These are phyloP conservation scores for Agriopis aurantiaria DNA, from an alignment of 2,888 invertebrate species.

Conservation along the genomic window DNA sequence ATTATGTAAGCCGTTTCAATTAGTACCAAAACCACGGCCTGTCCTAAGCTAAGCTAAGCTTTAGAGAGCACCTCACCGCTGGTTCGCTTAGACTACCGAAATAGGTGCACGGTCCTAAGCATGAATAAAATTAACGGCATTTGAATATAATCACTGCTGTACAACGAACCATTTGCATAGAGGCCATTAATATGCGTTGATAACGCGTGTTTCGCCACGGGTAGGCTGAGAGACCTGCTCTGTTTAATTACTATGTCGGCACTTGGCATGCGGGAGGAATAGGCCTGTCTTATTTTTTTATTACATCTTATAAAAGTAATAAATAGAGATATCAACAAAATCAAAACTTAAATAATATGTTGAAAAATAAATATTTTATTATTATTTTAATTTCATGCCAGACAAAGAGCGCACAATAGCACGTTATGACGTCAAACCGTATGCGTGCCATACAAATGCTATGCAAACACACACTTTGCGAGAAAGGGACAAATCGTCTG, in stretches of 20 bases:
- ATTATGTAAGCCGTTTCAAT: conserved; percentile 3
- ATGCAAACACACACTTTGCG: no score
- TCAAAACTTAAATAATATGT: no score
- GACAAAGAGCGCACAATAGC: no score
- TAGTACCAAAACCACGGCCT: neutral
- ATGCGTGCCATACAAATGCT: no score
- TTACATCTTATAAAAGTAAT: no score
- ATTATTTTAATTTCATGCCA: no score
- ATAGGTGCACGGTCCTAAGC: conserved; percentile 45
- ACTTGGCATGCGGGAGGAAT: no score
- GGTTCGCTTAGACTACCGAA: conserved; percentile 15
- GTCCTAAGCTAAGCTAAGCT: conserved; percentile 12
- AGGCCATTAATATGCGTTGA: conserved; percentile 74
- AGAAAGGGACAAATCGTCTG: no score
- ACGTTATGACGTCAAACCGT: no score
- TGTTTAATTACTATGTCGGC: neutral
- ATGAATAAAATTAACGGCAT: conserved; percentile 69
- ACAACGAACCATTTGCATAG: conserved; percentile 69
- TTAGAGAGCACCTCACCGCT: neutral
- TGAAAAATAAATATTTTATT: no score
- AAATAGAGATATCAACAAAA: no score
- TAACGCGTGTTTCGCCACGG: conserved; percentile 62
- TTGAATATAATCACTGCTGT: conserved; percentile 76
- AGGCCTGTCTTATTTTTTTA: no score
- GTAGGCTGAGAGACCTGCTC: conserved; percentile 13